Evolutionary conservation across 2,113 vertebrate genomes (phyloP).

Genomic region (Gymnarchus niloticus): DNA sequence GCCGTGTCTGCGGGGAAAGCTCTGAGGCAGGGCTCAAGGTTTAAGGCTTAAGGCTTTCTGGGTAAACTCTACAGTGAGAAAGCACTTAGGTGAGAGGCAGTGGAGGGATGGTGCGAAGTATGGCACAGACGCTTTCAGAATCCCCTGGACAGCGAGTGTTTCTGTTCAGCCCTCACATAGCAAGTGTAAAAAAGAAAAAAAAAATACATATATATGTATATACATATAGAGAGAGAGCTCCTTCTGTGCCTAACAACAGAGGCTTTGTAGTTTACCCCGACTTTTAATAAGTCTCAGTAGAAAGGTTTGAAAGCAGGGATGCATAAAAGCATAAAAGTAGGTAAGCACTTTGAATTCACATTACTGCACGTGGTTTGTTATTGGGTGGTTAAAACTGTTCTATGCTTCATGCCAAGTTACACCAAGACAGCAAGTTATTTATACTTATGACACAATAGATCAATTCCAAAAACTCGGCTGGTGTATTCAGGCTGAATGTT

Average conservation of each 20-base stretch:
- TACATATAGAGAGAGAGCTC: too few species aligned
- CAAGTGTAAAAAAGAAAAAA: neutral
- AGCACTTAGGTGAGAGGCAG: neutral
- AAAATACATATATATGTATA: too few species aligned
- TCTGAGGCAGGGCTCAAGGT: too few species aligned
- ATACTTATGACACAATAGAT: neutral
- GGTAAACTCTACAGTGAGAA: neutral
- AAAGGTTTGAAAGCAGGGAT: neutral
- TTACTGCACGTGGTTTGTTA: neutral
- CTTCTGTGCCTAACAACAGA: neutral
- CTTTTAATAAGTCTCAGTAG: neutral
- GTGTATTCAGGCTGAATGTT: neutral
- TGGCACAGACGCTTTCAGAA: neutral
- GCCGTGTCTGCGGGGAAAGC: neutral
- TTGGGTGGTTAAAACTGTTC: neutral
- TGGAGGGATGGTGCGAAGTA: too few species aligned
- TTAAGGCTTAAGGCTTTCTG: neutral
- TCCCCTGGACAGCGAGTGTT: neutral
- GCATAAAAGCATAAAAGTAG: neutral
- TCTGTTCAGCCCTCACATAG: neutral
- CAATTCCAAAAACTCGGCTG: neutral
- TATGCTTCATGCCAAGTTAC: neutral
- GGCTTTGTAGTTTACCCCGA: neutral
- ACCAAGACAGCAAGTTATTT: neutral
- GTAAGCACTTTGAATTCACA: neutral